phyloP scores from a whole-genome alignment of 2,888 invertebrate species.

The Acronicta leporina region DNA sequence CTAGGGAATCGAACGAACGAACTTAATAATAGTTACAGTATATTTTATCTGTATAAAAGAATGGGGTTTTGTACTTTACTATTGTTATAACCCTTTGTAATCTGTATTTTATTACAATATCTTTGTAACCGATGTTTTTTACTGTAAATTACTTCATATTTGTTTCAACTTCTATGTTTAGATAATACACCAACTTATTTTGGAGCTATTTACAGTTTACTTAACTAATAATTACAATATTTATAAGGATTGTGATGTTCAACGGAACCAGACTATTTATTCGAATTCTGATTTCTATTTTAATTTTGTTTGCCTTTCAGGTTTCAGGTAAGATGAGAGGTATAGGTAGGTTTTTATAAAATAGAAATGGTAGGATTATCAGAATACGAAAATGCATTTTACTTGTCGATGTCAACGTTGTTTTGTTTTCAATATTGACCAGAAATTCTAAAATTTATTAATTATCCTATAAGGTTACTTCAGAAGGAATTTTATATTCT shows the following conservation, averaged over 20 bases:
- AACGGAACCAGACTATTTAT: not conserved
- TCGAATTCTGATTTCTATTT: too few species aligned
- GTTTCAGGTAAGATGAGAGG: too few species aligned
- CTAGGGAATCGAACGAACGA: slow-evolving; percentile 56
- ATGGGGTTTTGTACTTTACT: slow-evolving; percentile 32
- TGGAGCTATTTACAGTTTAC: slow-evolving; percentile 14
- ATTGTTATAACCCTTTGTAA: slow-evolving; percentile 26
- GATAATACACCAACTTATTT: slow-evolving; percentile 6
- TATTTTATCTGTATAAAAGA: slow-evolving; percentile 50
- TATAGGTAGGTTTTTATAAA: not conserved
- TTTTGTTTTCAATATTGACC: not conserved
- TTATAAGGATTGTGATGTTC: slow-evolving; percentile 12
- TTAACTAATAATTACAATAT: slow-evolving; percentile 8
- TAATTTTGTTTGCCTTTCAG: too few species aligned
- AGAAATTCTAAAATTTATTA: not conserved
- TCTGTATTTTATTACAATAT: slow-evolving; percentile 24
- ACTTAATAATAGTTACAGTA: slow-evolving; percentile 25
- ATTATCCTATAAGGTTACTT: not conserved
- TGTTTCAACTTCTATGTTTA: slow-evolving; percentile 18
- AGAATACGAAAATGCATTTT: too few species aligned
- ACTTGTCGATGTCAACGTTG: too few species aligned
- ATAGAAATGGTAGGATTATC: too few species aligned
- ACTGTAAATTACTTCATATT: slow-evolving; percentile 23
- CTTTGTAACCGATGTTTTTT: slow-evolving; percentile 15
- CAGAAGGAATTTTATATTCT: slow-evolving; percentile 2